Percentiles rank a stretch among this genome's conserved stretches.
Conservation (phyloP, 2,888 invertebrate species). For the Sialis lutaria region DNA sequence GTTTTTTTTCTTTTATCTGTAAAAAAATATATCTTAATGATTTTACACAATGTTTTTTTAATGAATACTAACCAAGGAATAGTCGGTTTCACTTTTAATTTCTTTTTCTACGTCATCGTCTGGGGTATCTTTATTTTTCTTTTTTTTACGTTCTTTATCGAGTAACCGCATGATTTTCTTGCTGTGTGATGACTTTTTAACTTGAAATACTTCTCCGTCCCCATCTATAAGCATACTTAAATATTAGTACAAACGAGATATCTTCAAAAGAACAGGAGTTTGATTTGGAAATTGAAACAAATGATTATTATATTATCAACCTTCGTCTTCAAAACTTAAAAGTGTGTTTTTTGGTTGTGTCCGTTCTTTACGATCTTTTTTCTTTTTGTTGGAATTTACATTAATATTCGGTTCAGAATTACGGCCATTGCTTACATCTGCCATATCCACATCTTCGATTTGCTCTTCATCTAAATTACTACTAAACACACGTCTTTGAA, state of each 20-base stretch:
- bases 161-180: slow-evolving; percentile 72
- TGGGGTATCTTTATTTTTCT: slow-evolving; percentile 28
- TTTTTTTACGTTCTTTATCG: slow-evolving; percentile 55
- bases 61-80: neutral
- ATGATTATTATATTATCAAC: slow-evolving; percentile 21
- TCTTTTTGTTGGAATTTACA: slow-evolving; percentile 12
- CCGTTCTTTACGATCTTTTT: slow-evolving; percentile 18
- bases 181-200: slow-evolving; percentile 89
- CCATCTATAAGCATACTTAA: slow-evolving; percentile 36
- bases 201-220: slow-evolving; percentile 79
- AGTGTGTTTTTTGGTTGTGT: slow-evolving; percentile 35
- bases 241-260: neutral
- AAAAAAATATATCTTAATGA: slow-evolving; percentile 1
- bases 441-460: slow-evolving; percentile 21
- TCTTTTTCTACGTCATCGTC: slow-evolving; percentile 18
- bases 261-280: neutral
- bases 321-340: slow-evolving; percentile 70
- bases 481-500: slow-evolving; percentile 57
- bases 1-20: slow-evolving; percentile 21
- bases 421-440: too few relatives aligned
- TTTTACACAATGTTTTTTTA: neutral
- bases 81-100: slow-evolving; percentile 7
- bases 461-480: slow-evolving; percentile 37
- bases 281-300: neutral
- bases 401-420: slow-evolving; percentile 14